Evolutionary conservation across 2,888 invertebrate species (phyloP), one percentile per base, ranked within the genome.

Genomic region (Andrena bicolor): DNA sequence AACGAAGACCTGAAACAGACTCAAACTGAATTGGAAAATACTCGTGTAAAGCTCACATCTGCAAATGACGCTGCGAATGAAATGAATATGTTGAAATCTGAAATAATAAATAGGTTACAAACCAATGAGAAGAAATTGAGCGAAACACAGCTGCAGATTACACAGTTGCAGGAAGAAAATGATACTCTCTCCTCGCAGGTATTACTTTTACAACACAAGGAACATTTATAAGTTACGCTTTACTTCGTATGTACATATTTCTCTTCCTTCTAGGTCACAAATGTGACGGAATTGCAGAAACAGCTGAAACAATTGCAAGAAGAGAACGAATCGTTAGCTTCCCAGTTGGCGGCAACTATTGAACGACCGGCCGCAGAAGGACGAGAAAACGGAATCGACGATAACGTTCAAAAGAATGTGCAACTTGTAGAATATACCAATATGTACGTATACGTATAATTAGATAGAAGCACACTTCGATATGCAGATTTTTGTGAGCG

Each of bases 131-230:
- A 87, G 60, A 87, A 86, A 60, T 78, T 79, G 0, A 84, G 61
- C 53, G 92, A 91, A 0, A 74, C 82, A 41, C 90, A 93, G 30
- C 77, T 92, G 32, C 86, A 90, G 69, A 86, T 93, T 48, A 95
- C 95, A 26, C 95, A 94, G 85, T 88, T 95, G 20, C 95, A 95
- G 76, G 95, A 95, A 41, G 95, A 95, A 71, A 92, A 94, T 13
- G 95, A 95, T 65, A 95, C 94, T 89, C 94, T 95, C 79, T 94
- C 94, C 58, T 92, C 90, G 66, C 94, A 94, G 92, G 94, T 95
- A 91, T 79, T 68, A 70, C 83, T 80, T 30, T 58, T 63, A 16
- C 23, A 13, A 53, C n/a, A 26, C 8, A 48, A 10, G 5, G 5
- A 0, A 16, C 26, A 30, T 20, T 23, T 49, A 8, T 32, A 20